These are phyloP conservation scores for Cyrtorhinus lividipennis DNA, from an alignment of 1,140 invertebrate species.

Conservation along the genomic window DNA sequence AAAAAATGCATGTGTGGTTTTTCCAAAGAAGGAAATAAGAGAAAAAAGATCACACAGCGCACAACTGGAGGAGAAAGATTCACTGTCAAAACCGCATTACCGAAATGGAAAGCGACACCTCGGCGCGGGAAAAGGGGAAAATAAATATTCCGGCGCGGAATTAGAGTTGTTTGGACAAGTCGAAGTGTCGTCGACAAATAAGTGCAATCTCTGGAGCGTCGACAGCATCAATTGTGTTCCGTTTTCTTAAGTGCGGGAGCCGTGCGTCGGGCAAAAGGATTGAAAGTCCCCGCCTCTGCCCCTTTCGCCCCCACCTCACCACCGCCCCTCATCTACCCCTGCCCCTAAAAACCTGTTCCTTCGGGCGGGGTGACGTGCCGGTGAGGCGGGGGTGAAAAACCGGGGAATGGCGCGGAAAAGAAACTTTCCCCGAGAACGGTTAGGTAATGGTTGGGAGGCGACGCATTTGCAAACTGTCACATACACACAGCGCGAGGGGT, in stretches of 20 bases:
- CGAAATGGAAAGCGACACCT: not conserved
- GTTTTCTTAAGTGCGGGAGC: not conserved
- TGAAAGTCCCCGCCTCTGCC: not conserved
- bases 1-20: too few species aligned
- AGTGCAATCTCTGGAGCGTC: slow-evolving; percentile 11
- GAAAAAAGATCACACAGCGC: too few species aligned
- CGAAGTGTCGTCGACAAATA: slow-evolving; percentile 5
- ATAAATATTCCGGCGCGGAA: not conserved
- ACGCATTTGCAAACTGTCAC: slow-evolving; percentile 16
- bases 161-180: slow-evolving; percentile 10
- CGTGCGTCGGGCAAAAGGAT: not conserved
- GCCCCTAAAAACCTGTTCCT: too few species aligned
- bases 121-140: not conserved
- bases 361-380: too few species aligned
- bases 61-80: too few species aligned
- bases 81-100: not conserved
- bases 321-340: too few species aligned
- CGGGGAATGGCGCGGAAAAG: slow-evolving; percentile 1
- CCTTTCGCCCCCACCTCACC: too few species aligned
- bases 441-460: slow-evolving; percentile 5
- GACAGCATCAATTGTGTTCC: slow-evolving; percentile 10
- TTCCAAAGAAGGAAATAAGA: too few species aligned
- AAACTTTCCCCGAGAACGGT: slow-evolving; percentile 4
- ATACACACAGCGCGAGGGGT: slow-evolving; percentile 14
- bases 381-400: not conserved